Base-by-base conservation (phyloP, 2,797 vertebrate genomes). In the Brotula barbata region DNA sequence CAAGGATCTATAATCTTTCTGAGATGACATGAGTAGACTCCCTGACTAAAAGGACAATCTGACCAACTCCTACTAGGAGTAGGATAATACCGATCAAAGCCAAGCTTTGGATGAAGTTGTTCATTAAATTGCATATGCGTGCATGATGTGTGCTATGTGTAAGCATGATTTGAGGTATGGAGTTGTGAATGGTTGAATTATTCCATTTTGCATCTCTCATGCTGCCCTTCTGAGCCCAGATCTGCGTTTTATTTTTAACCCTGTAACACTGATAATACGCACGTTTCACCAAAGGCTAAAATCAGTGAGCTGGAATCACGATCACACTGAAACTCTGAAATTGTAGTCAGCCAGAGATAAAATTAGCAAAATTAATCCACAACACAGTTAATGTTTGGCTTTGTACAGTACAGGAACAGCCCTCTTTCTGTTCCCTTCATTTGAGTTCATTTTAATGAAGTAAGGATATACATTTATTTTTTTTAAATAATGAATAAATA, bases 181-280 rank as follows among this genome's bases (percentile, higher is more conserved):
- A 28, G 25, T 28, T 28, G 25, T 28, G 19, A 31, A 46, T 20
- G 54, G 36, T 19, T 36, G 39, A 68, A 4, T 50, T 25, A 21
- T 50, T 37, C 19, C 8, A 16, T 28, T 55, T 9, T 44, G 39
- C 14, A 19, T 57, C 7, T 54, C 45, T 45, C 10, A 9, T 7
- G 8, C 10, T 16, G 20, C 13, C 15, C 2, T 15, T 10, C 58
- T 33, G 46, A 45, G 64, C 59, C 56, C 28, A 21, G 3, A 58
- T 61, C 57, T 36, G 3, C 5, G 1, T 58, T 31, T 55, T 60
- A 71, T 60, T 53, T 73, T 70, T 50, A 43, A 36, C 36, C 56
- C 42, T 23, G 15, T 23, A 58, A 46, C 40, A 31, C 16, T 36
- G 21, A 9, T n/a, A 9, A 34, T 20, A 14, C 3, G 39, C 49